Base-by-base conservation (phyloP, 2,888 invertebrate genomes). In the Aphidius colemani region DNA sequence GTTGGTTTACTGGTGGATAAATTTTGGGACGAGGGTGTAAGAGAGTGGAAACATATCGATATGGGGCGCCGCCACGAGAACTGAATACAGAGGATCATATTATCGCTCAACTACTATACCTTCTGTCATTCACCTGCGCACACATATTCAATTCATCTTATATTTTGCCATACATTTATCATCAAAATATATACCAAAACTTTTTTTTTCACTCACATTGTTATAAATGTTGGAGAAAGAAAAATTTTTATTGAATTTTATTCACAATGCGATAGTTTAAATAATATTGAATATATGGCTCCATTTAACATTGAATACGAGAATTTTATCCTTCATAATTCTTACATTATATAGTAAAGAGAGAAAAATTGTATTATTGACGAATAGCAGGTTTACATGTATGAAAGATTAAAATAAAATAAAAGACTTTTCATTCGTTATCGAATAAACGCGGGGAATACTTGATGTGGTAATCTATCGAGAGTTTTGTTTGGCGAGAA, bases 41-140 rank as follows among this genome's bases (percentile, higher is more conserved):
- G 64, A 66, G 70, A 67, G 71, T 68, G 68, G 71, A 70, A 71
- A 71, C 72, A 71, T 80, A 80, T 82, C 81, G 81, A 81, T 81
- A 82, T 80, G 81, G 79, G 80, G 76, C 76, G 76, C 71, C 69
- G 71, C 68, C 72, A 80, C 78, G 78, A 75, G 78, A 73, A 70
- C 75, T 74, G 82, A 81, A 82, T 82, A 81, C 81, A 82, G 80
- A 82, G 77, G 76, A 78, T 76, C 78, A 75, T 78, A 82, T 82
- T 82, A 82, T 80, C 81, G 80, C 78, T 73, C 74, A 70, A 72
- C 64, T 64, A 66, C 67, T 64, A 59, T 65, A 67, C 69, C 67
- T 64, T 64, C 65, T 66, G 69, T 70, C 69, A 66, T 68, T 71
- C 68, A 64, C 67, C 65, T 61, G 61, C 51, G 48, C 61, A 67